phyloP scores from a whole-genome alignment of 2,113 vertebrate species.

The Madoqua kirkii region DNA sequence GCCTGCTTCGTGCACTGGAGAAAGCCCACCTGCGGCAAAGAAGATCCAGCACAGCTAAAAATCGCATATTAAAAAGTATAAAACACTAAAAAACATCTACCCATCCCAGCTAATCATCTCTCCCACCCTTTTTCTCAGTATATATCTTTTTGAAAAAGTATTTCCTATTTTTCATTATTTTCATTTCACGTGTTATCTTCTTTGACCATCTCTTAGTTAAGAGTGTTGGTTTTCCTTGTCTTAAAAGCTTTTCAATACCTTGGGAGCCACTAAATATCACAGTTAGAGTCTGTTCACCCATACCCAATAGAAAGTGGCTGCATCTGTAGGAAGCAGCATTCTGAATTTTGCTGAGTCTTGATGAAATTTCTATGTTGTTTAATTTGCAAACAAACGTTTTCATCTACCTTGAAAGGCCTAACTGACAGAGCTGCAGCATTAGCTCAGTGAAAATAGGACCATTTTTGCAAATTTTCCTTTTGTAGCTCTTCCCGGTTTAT shows the following conservation, averaged over 20 bases:
- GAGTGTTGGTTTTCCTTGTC: not conserved
- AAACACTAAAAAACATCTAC: not conserved
- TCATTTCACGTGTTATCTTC: not conserved
- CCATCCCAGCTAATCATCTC: not conserved
- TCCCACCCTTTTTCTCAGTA: not conserved
- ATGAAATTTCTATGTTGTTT: constrained; percentile 47
- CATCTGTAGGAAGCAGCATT: not conserved
- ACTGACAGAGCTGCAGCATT: constrained; percentile 46
- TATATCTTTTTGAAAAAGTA: not conserved
- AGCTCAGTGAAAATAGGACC: constrained; percentile 31
- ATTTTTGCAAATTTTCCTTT: constrained; percentile 50
- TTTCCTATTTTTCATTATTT: not conserved
- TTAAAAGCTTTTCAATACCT: not conserved
- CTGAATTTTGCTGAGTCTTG: constrained; percentile 38
- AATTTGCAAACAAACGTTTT: constrained; percentile 46
- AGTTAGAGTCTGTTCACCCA: not conserved
- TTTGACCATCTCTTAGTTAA: not conserved
- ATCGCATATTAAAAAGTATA: not conserved
- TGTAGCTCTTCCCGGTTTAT: constrained; percentile 51
- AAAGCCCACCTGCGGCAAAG: not conserved
- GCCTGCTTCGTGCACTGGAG: not conserved
- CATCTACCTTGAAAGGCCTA: constrained; percentile 44
- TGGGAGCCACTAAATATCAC: not conserved
- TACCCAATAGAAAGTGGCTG: not conserved
- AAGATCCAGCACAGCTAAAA: not conserved